Base-by-base conservation (phyloP, 92 coral and sea anemone genomes). In the Bergia puertoricense region DNA sequence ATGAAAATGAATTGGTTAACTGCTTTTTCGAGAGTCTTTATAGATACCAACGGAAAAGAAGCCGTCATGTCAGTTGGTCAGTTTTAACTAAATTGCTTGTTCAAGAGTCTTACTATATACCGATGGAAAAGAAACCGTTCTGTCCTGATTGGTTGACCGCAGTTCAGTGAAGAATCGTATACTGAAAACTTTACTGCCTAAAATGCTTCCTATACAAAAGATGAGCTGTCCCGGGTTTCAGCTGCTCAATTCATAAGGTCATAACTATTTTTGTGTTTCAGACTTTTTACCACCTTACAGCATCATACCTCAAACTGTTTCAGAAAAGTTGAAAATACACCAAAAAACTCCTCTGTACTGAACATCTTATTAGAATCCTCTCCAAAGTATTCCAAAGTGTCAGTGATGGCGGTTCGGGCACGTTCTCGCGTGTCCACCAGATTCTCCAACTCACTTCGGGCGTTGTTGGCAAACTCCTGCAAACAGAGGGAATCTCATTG, bases 221-320 rank as follows among this genome's bases (percentile, higher is more conserved):
- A 30, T 30, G 30, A 30, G 18, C 59, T 54, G 59, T 62, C 69
- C 30, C 20, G 69, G 18, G 8, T 62, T 62, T 14, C 5, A 23
- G 20, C 69, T 22, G 69, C 8, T 62, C 69, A 8, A 3, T 54
- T 54, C 1, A 11, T 6, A 54, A 13, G 54, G 7, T 48, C 9
- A 9, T 48, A 7, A 7, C 54, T 48, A 5, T 57, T 57, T 57
- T 2, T 14, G 15, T 14, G 15, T 8, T 57, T 57, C 67, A 54
- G 18, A 54, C 16, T 4, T 23, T 62, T 62, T 62, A 14, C 30
- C 30, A n/a, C n/a, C n/a, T n/a, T n/a, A n/a, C n/a, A n/a, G n/a
- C n/a, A n/a, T n/a, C n/a, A 40, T 88, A 94, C 97, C 92, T 92
- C 86, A 41, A 94, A 91, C 67, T 94, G 97, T 68, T 80, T 78